Conservation (phyloP, 2,888 invertebrate genomes). For the Pristionchus maxplancki region DNA sequence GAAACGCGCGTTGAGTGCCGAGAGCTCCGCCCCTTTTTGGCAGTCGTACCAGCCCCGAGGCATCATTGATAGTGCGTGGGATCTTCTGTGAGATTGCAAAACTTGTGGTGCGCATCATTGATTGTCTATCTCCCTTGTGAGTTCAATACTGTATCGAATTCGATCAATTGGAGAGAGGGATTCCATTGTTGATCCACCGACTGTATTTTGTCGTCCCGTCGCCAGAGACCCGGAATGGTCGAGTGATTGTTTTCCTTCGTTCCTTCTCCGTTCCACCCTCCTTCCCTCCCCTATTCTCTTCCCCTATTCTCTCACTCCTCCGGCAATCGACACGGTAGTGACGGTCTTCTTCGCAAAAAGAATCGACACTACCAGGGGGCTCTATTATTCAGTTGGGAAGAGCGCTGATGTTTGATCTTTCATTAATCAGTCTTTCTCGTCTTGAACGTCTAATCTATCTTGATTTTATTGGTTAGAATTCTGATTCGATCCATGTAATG, state of each 20-base stretch:
- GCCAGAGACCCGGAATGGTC: slow-evolving; percentile 15
- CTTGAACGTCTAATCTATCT: not conserved
- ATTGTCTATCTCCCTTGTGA: not conserved
- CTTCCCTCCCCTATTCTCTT: not conserved
- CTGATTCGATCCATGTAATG: too few relatives aligned
- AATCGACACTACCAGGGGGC: too few relatives aligned
- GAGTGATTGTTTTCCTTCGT: slow-evolving; percentile 23
- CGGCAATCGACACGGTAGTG: not conserved
- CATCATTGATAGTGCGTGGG: not conserved
- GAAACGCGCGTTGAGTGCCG: not conserved
- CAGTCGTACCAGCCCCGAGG: not conserved
- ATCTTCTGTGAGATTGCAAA: not conserved
- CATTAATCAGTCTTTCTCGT: not conserved
- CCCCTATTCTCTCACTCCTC: not conserved
- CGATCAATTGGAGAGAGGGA: not conserved
- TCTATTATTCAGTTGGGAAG: too few relatives aligned
- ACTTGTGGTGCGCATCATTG: not conserved
- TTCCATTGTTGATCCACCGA: not conserved
- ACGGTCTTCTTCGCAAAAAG: slow-evolving; percentile 5
- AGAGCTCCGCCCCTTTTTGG: not conserved
- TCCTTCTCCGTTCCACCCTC: not conserved
- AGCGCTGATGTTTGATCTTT: not conserved
- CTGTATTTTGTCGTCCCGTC: not conserved
- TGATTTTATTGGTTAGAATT: too few relatives aligned
- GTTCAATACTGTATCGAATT: not conserved